Percentiles rank a stretch among this genome's conserved stretches.
These are phyloP conservation scores for Medauroidea extradentata DNA, from an alignment of 1,140 invertebrate genomes.

Conservation along the genomic window DNA sequence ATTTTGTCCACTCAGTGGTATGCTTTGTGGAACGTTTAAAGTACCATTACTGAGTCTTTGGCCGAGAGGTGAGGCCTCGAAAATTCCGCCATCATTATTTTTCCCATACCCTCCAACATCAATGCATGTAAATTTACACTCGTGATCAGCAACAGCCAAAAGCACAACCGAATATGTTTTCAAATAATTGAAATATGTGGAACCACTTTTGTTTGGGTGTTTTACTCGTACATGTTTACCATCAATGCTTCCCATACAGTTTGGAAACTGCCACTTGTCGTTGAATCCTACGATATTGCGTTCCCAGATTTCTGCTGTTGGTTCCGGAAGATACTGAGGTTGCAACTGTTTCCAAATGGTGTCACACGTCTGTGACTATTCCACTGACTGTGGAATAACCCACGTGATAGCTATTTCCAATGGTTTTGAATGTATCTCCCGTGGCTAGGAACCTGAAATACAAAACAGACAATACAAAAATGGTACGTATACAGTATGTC, in stretches of 20 bases:
- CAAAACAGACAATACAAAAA: too few species aligned
- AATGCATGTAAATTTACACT: constrained; percentile 42
- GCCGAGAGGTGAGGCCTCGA: background rate
- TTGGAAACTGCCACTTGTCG: constrained; percentile 36
- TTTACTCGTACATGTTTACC: constrained; percentile 44
- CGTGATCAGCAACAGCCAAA: constrained; percentile 40
- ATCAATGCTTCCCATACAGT: constrained; percentile 41
- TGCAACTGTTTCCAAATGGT: constrained; percentile 31
- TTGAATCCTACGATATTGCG: constrained; percentile 24
- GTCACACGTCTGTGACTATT: constrained; percentile 31
- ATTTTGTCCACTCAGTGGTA: background rate
- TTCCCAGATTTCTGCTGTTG: constrained; percentile 9
- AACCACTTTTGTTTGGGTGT: constrained; percentile 35
- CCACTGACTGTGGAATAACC: constrained; percentile 26
- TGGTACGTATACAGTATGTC: too few species aligned
- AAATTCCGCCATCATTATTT: constrained; percentile 27
- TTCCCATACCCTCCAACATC: constrained; percentile 41
- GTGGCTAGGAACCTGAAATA: constrained; percentile 9
- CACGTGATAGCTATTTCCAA: constrained; percentile 31
- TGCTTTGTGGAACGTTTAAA: constrained; percentile 2
- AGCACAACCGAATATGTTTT: constrained; percentile 41
- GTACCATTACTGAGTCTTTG: constrained; percentile 25
- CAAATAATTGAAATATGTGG: constrained; percentile 42
- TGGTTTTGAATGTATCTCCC: constrained; percentile 17
- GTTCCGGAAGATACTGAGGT: constrained; percentile 24